Evolutionary conservation across 2,113 vertebrate species (phyloP).

Genomic region (Chlamydotis undulata): DNA sequence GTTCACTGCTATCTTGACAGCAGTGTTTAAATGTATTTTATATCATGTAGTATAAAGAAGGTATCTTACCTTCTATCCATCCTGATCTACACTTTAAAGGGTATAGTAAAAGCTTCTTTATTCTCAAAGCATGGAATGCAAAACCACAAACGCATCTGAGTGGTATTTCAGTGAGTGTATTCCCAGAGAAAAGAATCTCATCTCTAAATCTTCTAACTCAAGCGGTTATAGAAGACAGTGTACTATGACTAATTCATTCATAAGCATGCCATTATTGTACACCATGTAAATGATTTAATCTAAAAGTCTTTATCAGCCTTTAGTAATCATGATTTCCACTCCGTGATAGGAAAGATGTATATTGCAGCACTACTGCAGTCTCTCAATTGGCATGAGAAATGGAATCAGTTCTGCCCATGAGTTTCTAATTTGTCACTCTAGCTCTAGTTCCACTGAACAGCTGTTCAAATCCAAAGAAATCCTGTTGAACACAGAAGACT

Average conservation of each 20-base stretch:
- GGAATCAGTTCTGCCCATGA: conserved; percentile 17
- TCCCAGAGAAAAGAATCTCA: not conserved
- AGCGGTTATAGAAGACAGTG: not conserved
- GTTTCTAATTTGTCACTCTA: conserved; percentile 44
- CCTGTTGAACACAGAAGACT: not conserved
- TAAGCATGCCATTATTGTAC: not conserved
- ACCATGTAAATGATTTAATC: not conserved
- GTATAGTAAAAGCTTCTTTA: not conserved
- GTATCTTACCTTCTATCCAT: not conserved
- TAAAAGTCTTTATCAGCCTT: not conserved
- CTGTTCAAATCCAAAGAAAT: conserved; percentile 19
- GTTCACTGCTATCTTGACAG: not conserved
- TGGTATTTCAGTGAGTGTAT: not conserved
- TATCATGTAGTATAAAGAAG: not conserved
- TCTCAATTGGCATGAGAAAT: conserved; percentile 9
- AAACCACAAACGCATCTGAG: not conserved
- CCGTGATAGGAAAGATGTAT: not conserved
- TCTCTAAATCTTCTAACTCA: not conserved
- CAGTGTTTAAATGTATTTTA: not conserved
- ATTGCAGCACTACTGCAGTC: not conserved
- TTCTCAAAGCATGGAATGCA: not conserved
- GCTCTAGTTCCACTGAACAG: conserved; percentile 26
- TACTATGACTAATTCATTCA: not conserved
- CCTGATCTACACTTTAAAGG: not conserved
- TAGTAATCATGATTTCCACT: not conserved